These are phyloP conservation scores for Caretta caretta DNA, from an alignment of 2,113 vertebrate species.

Conservation along the genomic window DNA sequence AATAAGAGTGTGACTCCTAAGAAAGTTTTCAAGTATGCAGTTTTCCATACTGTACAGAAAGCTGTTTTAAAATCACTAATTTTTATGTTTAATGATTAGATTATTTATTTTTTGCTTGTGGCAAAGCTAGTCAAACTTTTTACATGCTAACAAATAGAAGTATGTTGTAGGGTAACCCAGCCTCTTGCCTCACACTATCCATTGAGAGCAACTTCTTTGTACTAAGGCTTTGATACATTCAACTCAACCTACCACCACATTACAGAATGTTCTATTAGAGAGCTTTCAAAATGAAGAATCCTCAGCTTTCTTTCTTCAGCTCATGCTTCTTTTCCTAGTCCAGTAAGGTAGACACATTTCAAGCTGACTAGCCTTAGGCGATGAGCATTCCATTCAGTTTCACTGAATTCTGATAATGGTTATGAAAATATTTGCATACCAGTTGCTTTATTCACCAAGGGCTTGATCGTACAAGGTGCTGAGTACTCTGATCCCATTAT, in stretches of 20 bases:
- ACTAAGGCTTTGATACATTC: not conserved
- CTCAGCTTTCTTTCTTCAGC: too few relatives aligned
- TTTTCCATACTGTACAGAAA: not conserved
- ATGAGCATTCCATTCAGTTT: not conserved
- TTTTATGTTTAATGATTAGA: not conserved
- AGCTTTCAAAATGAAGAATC: not conserved
- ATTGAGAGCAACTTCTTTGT: not conserved
- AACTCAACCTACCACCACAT: not conserved
- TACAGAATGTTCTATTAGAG: not conserved
- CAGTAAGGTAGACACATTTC: not conserved
- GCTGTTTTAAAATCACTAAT: not conserved
- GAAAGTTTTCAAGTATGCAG: not conserved
- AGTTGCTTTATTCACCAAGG: not conserved
- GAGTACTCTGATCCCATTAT: not conserved
- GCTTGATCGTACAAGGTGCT: not conserved
- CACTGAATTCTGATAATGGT: not conserved
- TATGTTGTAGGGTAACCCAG: not conserved
- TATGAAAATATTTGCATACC: not conserved
- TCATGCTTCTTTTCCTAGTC: not conserved
- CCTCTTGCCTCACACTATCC: not conserved
- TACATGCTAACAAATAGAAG: not conserved
- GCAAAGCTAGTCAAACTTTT: not conserved
- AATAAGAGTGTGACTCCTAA: not conserved
- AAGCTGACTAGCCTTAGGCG: not conserved
- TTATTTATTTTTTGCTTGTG: not conserved